Conservation (phyloP, 2,797 vertebrate species). For the Hoplostethus mediterraneus region DNA sequence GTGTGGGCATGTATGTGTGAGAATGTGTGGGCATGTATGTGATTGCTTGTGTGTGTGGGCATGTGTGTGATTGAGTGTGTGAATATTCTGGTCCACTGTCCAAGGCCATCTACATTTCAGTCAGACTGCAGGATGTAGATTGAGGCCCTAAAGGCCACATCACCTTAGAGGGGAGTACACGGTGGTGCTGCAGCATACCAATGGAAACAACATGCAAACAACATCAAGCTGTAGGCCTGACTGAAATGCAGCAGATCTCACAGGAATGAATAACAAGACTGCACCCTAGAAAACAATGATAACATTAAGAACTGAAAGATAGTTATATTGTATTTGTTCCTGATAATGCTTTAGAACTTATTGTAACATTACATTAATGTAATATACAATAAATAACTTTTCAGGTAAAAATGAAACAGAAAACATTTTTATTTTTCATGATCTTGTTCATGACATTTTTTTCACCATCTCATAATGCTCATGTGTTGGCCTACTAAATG, state of each 20-base stretch:
- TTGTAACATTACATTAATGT: no score
- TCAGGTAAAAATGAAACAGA: no score
- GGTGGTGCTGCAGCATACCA: neutral
- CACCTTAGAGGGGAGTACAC: neutral
- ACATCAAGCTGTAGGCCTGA: conserved; percentile 4
- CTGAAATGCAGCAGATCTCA: no score
- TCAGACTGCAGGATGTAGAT: neutral
- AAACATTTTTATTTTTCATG: no score
- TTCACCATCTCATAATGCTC: no score
- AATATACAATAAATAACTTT: no score
- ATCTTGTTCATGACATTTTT: no score
- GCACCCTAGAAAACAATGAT: neutral
- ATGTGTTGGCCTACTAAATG: no score
- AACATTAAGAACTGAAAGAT: no score
- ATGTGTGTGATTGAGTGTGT: neutral
- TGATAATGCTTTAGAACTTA: neutral
- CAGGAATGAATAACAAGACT: neutral
- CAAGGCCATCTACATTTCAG: neutral
- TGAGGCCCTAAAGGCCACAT: conserved; percentile 3
- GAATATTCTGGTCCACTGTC: neutral
- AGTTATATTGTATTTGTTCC: neutral
- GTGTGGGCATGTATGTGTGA: no score
- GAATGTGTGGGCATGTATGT: no score
- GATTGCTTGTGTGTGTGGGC: neutral
- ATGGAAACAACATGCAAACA: neutral